phyloP scores from a whole-genome alignment of 2,113 vertebrate species.

The Casuarius casuarius region DNA sequence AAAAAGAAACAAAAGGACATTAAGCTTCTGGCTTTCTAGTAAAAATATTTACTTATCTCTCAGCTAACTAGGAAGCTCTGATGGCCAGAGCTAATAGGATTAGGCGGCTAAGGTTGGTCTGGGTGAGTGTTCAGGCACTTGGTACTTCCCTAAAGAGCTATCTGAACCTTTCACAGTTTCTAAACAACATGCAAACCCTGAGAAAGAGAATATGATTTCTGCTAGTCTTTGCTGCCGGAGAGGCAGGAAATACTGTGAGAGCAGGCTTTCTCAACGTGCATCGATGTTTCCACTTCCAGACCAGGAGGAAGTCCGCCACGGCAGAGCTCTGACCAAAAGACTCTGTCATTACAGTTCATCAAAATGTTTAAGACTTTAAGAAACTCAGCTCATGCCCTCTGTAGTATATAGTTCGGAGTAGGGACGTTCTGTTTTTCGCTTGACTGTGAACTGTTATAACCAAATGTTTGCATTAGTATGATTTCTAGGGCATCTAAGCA shows the following conservation, averaged over 20 bases:
- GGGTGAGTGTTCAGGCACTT: not conserved
- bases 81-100: not conserved
- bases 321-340: not conserved
- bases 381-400: not conserved
- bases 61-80: not conserved
- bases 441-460: not conserved
- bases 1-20: not conserved
- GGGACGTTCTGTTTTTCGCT: not conserved
- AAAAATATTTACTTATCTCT: not conserved
- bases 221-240: not conserved
- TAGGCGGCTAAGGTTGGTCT: not conserved
- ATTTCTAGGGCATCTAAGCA: not conserved
- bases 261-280: not conserved
- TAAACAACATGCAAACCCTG: not conserved
- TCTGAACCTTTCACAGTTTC: not conserved
- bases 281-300: conserved; percentile 33
- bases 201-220: not conserved
- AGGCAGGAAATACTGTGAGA: conserved; percentile 30
- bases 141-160: not conserved
- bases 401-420: not conserved
- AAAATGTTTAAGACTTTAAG: not conserved
- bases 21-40: not conserved
- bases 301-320: not conserved
- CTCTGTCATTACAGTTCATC: not conserved
- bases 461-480: not conserved